Evolutionary conservation across 1,140 invertebrate species (phyloP), one percentile per base, ranked within the genome.

Genomic region (Platorchestia sp.): DNA sequence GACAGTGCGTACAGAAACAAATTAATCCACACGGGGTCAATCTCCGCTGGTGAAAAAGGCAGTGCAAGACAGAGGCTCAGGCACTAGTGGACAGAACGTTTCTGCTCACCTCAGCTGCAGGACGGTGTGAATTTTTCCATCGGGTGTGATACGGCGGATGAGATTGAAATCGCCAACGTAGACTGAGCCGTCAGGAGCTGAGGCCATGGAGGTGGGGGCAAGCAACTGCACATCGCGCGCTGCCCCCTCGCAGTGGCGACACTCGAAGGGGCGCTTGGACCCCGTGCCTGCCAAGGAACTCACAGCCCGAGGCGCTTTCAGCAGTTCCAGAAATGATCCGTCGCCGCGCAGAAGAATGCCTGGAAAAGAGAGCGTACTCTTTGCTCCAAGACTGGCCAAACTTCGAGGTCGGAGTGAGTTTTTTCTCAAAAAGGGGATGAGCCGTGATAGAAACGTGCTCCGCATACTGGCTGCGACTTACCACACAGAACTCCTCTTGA

Each of bases 91-190:
- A 36, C 27, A 75, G 36, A 22, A 10, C 59, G 59, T 27, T 22
- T 75, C 59, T 19, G 27, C 59, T 36, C 87, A 99, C 98, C 99
- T 99, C 96, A 99, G 97, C 97, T 99, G 98, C 36, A 99, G 97
- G 43, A 99, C 98, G 86, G 99, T 99, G 96, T 98, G 99, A 44
- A 99, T 98, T 96, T 98, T 98, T 97, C 99, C 99, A 97, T 99
- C 98, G 0, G 99, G 98, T 44, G 98, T 99, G 89, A 99, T 98
- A 96, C 99, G 98, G 59, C 99, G 98, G 45, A 99, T 98, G 53
- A 99, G 98, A 97, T 99, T 99, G 97, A 99, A 99, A 97, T 99
- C 99, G 0, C 99, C 99, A 19, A 99, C 98, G 97, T 99, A 99
- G 44, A 99, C 97, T 96, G 98, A 99, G 40, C 99, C 99, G 97